Evolutionary conservation across 2,113 vertebrate genomes (phyloP), one percentile per base, ranked within the genome.

Genomic region (Astatoreochromis straeleni): DNA sequence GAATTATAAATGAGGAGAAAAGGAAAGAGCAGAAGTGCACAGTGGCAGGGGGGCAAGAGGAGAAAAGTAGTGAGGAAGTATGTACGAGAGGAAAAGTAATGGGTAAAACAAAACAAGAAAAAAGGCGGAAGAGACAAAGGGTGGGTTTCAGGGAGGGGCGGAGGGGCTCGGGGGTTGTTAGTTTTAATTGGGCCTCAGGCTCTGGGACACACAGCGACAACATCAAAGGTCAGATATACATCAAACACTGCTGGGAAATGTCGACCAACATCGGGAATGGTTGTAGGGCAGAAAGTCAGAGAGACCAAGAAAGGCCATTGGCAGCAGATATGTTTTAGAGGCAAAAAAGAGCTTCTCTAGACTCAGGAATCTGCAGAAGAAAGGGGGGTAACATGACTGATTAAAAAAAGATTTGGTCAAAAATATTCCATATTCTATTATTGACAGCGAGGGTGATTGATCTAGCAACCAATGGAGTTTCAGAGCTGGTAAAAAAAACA

Each of bases 211-310:
- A 86, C 87, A 85, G 94, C 86, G 93, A 96, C 95, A 95, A 95
- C 96, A 96, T 96, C 95, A 97, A 97, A 97, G 96, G 96, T 96
- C 96, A 97, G 96, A 96, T 96, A 97, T 97, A 97, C 94, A 96
- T 97, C 96, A 97, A 95, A 93, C 79, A 70, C 85, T 90, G 91
- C 91, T 91, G 91, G 90, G 94, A 94, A 96, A 96, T 95, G 96
- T 94, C 91, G 88, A 92, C 90, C 91, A 86, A 85, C 42, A 88
- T 87, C 57, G 47, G 89, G 84, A 90, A 90, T 85, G 83, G 87
- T 84, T 83, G 83, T 85, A 26, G 84, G 93, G 82, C 65, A 86
- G 73, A 47, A 75, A 53, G 60, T 40, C 53, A 63, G 80, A 38
- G 80, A 87, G 73, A n/a, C 8, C 3, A 17, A 87, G 68, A 91